Percentiles rank a stretch among this genome's conserved stretches.
Conservation (phyloP, 2,113 vertebrate genomes). For the Alectura lathami region DNA sequence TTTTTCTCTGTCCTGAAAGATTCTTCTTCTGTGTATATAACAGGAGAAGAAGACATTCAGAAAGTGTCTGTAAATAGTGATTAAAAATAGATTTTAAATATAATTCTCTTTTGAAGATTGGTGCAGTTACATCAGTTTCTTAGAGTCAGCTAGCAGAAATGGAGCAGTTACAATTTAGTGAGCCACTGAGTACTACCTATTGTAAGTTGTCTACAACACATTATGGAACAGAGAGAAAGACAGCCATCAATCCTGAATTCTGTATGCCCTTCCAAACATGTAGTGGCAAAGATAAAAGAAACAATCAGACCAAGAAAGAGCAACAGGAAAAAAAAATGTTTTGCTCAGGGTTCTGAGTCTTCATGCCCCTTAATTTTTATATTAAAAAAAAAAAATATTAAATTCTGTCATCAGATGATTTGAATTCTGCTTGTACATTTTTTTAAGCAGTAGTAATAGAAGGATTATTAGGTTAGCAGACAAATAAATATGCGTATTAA, state of each 20-base stretch:
- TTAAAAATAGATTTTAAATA: background rate
- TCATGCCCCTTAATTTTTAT: background rate
- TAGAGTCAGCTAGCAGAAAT: background rate
- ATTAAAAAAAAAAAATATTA: background rate
- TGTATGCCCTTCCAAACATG: background rate
- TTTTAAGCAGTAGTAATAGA: background rate
- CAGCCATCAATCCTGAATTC: background rate
- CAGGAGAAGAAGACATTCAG: background rate
- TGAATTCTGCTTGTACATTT: background rate
- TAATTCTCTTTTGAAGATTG: background rate
- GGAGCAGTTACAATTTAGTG: background rate
- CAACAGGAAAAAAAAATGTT: fast-evolving
- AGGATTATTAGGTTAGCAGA: fast-evolving
- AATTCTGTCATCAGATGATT: background rate
- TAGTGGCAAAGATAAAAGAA: background rate
- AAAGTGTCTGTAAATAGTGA: background rate
- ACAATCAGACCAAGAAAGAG: background rate
- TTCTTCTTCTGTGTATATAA: background rate
- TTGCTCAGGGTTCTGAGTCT: background rate
- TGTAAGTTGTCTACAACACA: background rate
- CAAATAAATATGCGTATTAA: background rate
- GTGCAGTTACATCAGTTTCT: background rate
- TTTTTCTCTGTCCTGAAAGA: background rate
- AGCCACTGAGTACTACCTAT: background rate
- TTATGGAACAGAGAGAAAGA: background rate